Evolutionary conservation across 2,888 invertebrate species (phyloP), one percentile per base, ranked within the genome.

Genomic region (Tetranychus piercei): DNA sequence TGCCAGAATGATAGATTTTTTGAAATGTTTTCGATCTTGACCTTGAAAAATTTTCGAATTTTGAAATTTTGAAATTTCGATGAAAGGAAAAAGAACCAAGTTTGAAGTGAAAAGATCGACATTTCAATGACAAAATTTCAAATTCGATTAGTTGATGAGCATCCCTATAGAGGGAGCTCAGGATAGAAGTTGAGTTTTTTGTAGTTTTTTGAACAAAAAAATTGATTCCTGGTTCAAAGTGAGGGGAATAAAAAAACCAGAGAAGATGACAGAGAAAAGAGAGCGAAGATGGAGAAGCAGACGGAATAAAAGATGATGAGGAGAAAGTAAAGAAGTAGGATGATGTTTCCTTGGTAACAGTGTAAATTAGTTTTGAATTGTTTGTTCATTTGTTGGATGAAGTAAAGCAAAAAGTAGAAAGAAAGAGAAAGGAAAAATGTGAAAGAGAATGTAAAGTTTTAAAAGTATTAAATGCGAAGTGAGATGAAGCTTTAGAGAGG

Each of bases 211-310:
- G 9, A 55, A 55, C 55, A 55, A 55, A 55, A 45, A 55, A 55
- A 55, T 55, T 55, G 55, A 55, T 55, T 55, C 55, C 55, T 55
- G 55, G 55, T 55, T 55, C 55, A 55, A 55, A 55, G 55, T 55
- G 55, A 55, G 15, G 15, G 9, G 15, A 15, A 55, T 15, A 55
- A 55, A 55, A n/a, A 55, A 55, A 15, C 15, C 11, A 55, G 55
- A 55, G 15, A 55, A 15, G 55, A 15, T 15, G 15, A 55, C 9
- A 15, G 15, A 6, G 15, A 15, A 55, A 55, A 55, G 55, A 55
- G 55, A 0, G 0, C 0, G 55, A 55, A 55, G 55, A 55, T 15
- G 15, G 55, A 55, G 15, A 55, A 55, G 55, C 9, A 55, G 55
- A 55, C 34, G 34, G 34, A 34, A 34, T 55, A 15, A 55, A 55